These are phyloP conservation scores for Dryobates pubescens DNA, from an alignment of 2,797 vertebrate species.

Conservation along the genomic window DNA sequence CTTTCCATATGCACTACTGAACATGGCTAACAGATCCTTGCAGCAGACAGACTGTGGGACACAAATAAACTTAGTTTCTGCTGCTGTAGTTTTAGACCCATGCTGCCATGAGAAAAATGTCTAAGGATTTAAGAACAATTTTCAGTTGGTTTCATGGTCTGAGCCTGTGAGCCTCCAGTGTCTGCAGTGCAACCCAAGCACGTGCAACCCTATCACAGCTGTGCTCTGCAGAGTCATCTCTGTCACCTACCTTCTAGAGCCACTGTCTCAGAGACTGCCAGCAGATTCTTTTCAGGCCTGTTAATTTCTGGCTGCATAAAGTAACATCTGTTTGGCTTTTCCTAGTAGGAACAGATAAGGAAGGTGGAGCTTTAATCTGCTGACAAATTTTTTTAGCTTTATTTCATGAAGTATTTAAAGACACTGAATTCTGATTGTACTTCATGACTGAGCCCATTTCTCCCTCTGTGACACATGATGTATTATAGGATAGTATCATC, in stretches of 20 bases:
- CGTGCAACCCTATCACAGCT: not conserved
- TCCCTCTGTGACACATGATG: not conserved
- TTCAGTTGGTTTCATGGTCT: slow-evolving; percentile 34
- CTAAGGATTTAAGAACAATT: slow-evolving; percentile 48
- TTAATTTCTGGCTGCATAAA: not conserved
- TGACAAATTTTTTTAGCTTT: not conserved
- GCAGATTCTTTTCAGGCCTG: not conserved
- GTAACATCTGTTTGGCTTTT: not conserved
- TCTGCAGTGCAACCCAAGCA: not conserved
- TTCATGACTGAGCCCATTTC: not conserved
- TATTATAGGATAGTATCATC: not conserved
- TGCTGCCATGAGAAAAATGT: slow-evolving; percentile 27
- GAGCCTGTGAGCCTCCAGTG: not conserved
- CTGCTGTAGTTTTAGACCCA: slow-evolving; percentile 48
- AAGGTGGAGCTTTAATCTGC: not conserved
- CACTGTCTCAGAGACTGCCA: not conserved
- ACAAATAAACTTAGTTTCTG: slow-evolving; percentile 66
- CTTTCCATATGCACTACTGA: not conserved
- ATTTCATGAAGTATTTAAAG: not conserved
- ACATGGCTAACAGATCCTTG: not conserved
- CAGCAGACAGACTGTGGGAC: slow-evolving; percentile 47
- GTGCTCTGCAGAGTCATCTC: not conserved
- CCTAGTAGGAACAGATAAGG: not conserved
- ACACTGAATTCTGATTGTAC: not conserved
- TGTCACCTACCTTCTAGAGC: not conserved